Percentiles rank a stretch among this genome's conserved stretches.
Evolutionary conservation across 1,140 invertebrate species (phyloP).

Genomic region (Eupeodes corollae): DNA sequence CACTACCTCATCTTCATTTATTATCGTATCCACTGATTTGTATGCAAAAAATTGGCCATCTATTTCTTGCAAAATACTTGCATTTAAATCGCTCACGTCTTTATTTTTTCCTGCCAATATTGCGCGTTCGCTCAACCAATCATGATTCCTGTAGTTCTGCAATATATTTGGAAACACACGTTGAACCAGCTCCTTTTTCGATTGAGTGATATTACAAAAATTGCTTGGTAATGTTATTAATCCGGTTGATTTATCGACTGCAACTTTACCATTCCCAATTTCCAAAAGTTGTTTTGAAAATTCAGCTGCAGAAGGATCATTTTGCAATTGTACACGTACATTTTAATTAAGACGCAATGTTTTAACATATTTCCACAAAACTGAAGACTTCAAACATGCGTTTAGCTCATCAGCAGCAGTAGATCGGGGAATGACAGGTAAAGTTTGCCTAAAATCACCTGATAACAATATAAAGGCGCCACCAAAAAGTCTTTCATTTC

Average conservation of each 20-base stretch:
- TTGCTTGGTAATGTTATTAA: conserved; percentile 2
- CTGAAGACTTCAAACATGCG: no score
- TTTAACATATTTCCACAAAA: conserved; percentile 7
- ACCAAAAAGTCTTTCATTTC: no score
- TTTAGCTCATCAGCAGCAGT: no score
- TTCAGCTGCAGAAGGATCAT: conserved; percentile 21
- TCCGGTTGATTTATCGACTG: background rate
- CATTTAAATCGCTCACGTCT: conserved; percentile 29
- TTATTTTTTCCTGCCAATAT: conserved; percentile 29
- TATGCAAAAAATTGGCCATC: conserved; percentile 21
- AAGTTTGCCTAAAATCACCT: no score
- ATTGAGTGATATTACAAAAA: no score
- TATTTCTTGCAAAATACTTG: conserved; percentile 21
- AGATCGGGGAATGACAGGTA: no score
- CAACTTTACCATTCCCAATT: conserved; percentile 36
- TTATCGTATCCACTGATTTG: conserved; percentile 33
- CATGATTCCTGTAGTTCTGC: no score
- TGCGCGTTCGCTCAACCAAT: no score
- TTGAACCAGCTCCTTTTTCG: no score
- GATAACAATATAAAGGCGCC: no score
- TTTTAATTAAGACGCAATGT: conserved; percentile 3
- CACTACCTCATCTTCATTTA: conserved; percentile 26
- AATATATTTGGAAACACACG: no score
- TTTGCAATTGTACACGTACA: conserved; percentile 5
- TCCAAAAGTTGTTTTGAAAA: conserved; percentile 28